phyloP scores from a whole-genome alignment of 2,113 vertebrate genomes.

The Megaceryle torquata region DNA sequence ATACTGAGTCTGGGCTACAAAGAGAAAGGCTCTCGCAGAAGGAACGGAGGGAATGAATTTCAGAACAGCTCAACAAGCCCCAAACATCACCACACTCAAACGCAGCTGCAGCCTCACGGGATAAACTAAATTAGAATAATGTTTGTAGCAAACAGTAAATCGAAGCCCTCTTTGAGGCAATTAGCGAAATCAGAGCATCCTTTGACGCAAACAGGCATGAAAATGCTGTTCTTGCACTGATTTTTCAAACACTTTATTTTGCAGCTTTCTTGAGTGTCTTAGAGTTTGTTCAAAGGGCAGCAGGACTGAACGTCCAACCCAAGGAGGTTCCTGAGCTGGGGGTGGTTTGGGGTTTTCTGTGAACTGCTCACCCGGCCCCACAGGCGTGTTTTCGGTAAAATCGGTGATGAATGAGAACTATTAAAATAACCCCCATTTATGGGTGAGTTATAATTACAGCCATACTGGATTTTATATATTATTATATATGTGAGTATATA shows the following conservation, averaged over 20 bases:
- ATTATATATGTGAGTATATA: too few relatives aligned
- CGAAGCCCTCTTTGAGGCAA: slow-evolving; percentile 63
- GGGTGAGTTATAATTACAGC: not conserved
- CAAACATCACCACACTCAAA: not conserved
- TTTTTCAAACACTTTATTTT: slow-evolving; percentile 24
- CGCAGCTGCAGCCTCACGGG: slow-evolving; percentile 54
- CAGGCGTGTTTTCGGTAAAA: not conserved
- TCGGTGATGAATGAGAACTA: not conserved
- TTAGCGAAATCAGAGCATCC: slow-evolving; percentile 69
- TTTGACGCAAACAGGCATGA: slow-evolving; percentile 58
- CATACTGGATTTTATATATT: too few relatives aligned
- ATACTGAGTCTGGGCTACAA: not conserved
- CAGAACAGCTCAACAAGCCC: slow-evolving; percentile 17
- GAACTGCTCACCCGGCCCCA: not conserved
- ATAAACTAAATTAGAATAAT: slow-evolving; percentile 47
- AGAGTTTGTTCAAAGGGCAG: slow-evolving; percentile 1
- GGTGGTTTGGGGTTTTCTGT: not conserved
- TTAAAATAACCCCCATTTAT: not conserved
- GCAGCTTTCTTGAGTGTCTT: not conserved
- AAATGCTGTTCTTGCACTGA: slow-evolving; percentile 36
- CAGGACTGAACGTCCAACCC: not conserved
- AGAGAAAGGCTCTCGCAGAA: slow-evolving; percentile 10
- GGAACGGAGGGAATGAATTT: slow-evolving; percentile 18
- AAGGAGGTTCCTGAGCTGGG: not conserved
- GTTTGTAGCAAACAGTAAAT: slow-evolving; percentile 70